These are phyloP conservation scores for Luscinia megarhynchos DNA, from an alignment of 2,797 vertebrate species.

Conservation along the genomic window DNA sequence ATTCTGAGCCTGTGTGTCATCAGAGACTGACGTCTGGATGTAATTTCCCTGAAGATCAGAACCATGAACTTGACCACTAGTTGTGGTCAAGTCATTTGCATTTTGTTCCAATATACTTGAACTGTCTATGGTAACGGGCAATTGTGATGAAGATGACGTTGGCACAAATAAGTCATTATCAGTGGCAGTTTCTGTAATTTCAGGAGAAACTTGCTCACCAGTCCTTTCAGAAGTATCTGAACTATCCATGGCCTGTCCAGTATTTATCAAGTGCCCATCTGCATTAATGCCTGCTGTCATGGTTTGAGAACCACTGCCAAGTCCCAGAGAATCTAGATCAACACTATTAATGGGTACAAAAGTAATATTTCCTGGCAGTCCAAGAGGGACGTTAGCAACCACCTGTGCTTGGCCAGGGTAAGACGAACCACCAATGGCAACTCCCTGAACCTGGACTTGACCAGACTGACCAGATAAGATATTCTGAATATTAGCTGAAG, in stretches of 20 bases:
- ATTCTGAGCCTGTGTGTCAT: constrained; percentile 90
- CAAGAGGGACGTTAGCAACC: constrained; percentile 96
- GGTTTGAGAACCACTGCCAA: constrained; percentile 93
- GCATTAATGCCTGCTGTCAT: constrained; percentile 97
- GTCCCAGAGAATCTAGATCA: constrained; percentile 97
- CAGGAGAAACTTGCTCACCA: constrained; percentile 89
- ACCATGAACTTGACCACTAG: constrained; percentile 87
- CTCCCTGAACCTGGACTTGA: constrained; percentile 95
- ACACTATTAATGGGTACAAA: constrained; percentile 99
- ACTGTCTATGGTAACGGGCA: constrained; percentile 89
- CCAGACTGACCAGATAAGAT: constrained; percentile 92
- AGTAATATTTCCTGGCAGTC: constrained; percentile 97
- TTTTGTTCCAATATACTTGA: constrained; percentile 91
- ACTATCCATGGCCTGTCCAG: constrained; percentile 88
- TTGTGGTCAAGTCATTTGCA: constrained; percentile 83
- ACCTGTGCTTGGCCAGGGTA: constrained; percentile 97
- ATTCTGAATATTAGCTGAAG: constrained; percentile 91
- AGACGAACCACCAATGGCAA: constrained; percentile 91
- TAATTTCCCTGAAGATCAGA: constrained; percentile 91
- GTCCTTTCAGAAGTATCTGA: constrained; percentile 90
- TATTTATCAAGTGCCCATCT: constrained; percentile 95
- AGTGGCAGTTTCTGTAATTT: constrained; percentile 89
- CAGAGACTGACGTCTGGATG: constrained; percentile 85
- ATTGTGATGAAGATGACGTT: constrained; percentile 90
- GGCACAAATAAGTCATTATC: constrained; percentile 96